Evolutionary conservation across 2,113 vertebrate genomes (phyloP), one percentile per base, ranked within the genome.

Genomic region (Microtus oregoni): DNA sequence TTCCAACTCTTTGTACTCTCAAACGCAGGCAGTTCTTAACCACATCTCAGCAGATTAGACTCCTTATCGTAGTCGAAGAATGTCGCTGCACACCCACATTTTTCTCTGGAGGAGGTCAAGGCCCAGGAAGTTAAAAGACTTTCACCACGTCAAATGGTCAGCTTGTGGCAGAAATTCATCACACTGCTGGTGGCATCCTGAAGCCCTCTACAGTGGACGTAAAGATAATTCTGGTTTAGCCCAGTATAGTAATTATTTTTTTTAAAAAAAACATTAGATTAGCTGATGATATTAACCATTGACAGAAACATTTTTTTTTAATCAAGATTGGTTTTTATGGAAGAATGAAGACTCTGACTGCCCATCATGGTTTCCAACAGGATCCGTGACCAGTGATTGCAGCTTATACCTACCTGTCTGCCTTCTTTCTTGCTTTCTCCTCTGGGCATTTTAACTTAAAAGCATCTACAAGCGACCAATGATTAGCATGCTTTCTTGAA

Each of bases 101-200:
- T 97, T 75, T 75, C 35, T 86, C 50, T 30, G 86, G 65, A 79
- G 47, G 81, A 97, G 96, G 94, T 35, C 22, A 38, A 96, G 86
- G 55, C 41, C 28, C 47, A 83, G 82, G 38, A 75, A 85, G 65
- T 68, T 47, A 79, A 14, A 7, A 70, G 55, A 79, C 38, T 83
- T 82, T 90, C 58, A 20, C 19, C 55, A 63, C 50, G 68, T 91
- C 68, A 75, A 13, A 13, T 81, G 68, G 35, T 41, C 68, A 85
- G n/a, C 88, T 92, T 68, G 32, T 87, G 44, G 4, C 14, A 55
- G 75, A 87, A 44, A 38, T 15, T 26, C 44, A 4, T 19, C 32
- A 55, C 55, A 35, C 4, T 32, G 26, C 35, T 13, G 4, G 1
- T 68, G 63, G 30, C 61, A 65, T n/a, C 19, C 47, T 93, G 44